Conservation (phyloP, 2,113 vertebrate species). For the Hippocampus guttulatus region DNA sequence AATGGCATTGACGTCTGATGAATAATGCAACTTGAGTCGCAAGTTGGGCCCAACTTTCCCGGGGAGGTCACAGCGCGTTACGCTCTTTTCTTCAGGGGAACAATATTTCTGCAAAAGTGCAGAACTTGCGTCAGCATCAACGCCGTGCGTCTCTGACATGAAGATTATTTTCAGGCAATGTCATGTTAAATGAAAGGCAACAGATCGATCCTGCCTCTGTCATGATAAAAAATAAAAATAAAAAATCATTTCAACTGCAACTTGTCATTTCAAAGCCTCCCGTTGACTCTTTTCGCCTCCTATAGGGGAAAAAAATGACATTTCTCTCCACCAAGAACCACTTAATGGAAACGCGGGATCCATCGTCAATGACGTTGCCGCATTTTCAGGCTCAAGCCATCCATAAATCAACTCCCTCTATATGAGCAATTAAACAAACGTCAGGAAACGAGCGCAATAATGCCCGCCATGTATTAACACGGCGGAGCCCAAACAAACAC, state of each 20-base stretch:
- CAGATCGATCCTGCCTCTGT: background rate
- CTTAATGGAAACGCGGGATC: constrained; percentile 3
- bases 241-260: background rate
- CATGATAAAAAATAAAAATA: background rate
- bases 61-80: constrained; percentile 16
- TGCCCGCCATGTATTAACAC: constrained; percentile 12
- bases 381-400: constrained; percentile 18
- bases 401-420: constrained; percentile 19
- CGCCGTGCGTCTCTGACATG: background rate
- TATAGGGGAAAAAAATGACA: background rate
- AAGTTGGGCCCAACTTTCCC: constrained; percentile 42
- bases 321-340: background rate
- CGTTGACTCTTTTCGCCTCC: background rate
- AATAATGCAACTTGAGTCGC: constrained; percentile 57
- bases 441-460: constrained; percentile 28
- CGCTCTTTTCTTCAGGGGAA: background rate
- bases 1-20: constrained; percentile 48
- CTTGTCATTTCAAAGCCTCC: background rate
- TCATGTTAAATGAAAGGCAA: background rate
- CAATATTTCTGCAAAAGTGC: background rate
- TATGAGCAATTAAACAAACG: constrained; percentile 49
- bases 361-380: constrained; percentile 22
- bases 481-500: constrained; percentile 23
- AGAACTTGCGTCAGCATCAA: background rate
- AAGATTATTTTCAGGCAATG: background rate